Percentiles rank a stretch among this genome's conserved stretches.
These are phyloP conservation scores for Todiramphus saurophagus DNA, from an alignment of 2,113 vertebrate species.

Conservation along the genomic window DNA sequence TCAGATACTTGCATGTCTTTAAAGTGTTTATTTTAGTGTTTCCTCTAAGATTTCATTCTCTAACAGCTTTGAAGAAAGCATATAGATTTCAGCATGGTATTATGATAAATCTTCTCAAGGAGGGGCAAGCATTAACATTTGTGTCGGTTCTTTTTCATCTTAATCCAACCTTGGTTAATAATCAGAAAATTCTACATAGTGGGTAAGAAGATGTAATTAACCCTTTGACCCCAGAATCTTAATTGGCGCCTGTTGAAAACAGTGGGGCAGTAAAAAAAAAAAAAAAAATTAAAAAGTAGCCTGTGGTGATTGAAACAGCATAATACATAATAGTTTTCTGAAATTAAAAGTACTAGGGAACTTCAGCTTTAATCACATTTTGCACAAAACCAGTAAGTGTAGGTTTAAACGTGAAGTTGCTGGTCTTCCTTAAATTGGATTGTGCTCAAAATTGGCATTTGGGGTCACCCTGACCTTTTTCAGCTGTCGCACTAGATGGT, in stretches of 20 bases:
- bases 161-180: constrained; percentile 83
- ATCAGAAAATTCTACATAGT: constrained; percentile 84
- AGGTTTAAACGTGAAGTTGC: constrained; percentile 30
- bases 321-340: constrained; percentile 69
- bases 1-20: constrained; percentile 64
- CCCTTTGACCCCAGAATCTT: constrained; percentile 84
- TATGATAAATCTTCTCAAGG: constrained; percentile 79
- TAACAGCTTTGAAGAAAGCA: constrained; percentile 71
- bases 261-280: constrained; percentile 75
- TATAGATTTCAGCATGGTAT: constrained; percentile 77
- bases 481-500: not conserved
- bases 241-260: constrained; percentile 85
- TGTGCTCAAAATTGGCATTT: not conserved
- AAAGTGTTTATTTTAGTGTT: constrained; percentile 72
- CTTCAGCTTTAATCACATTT: constrained; percentile 73
- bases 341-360: constrained; percentile 64
- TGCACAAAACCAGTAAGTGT: constrained; percentile 9
- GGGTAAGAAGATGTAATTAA: constrained; percentile 92
- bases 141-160: constrained; percentile 79
- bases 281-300: constrained; percentile 69
- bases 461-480: not conserved
- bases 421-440: constrained; percentile 11
- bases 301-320: constrained; percentile 76
- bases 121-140: constrained; percentile 79
- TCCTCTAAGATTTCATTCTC: constrained; percentile 70